These are phyloP conservation scores for Pentamera pediparva DNA, from an alignment of 53 echinoderm and acorn worm genomes.

Conservation along the genomic window DNA sequence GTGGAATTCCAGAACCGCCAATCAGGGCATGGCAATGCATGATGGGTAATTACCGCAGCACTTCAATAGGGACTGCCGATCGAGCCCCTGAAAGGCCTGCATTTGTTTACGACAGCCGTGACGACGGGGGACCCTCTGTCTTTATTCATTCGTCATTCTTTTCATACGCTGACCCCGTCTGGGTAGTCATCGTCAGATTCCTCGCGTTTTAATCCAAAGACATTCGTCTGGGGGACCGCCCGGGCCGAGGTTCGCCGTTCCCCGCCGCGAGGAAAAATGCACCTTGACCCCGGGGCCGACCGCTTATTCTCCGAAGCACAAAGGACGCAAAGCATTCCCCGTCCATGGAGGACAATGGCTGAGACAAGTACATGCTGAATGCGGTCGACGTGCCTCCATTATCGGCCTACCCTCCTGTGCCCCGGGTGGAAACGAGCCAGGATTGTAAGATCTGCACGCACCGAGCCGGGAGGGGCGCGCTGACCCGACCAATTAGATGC, in stretches of 20 bases:
- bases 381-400: conserved; percentile 22
- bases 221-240: conserved; percentile 13
- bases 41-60: neutral
- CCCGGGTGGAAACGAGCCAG: conserved; percentile 2
- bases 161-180: conserved; percentile 13
- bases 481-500: conserved; percentile 21
- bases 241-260: conserved; percentile 18
- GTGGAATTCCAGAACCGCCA: too few relatives aligned
- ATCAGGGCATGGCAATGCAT: conserved; percentile 15
- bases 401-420: conserved; percentile 19
- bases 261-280: conserved; percentile 29
- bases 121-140: conserved; percentile 22
- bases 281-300: conserved; percentile 16
- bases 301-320: conserved; percentile 23
- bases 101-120: conserved; percentile 32
- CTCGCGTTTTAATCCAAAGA: neutral
- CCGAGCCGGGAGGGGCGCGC: conserved; percentile 7
- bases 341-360: neutral
- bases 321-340: conserved; percentile 19
- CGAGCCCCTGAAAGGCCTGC: conserved; percentile 22
- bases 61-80: neutral
- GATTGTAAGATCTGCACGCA: conserved; percentile 23
- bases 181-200: conserved; percentile 1
- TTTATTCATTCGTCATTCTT: conserved; percentile 11
- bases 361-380: neutral